phyloP scores from a whole-genome alignment of 2,797 vertebrate genomes.

The Myotis findleyi region DNA sequence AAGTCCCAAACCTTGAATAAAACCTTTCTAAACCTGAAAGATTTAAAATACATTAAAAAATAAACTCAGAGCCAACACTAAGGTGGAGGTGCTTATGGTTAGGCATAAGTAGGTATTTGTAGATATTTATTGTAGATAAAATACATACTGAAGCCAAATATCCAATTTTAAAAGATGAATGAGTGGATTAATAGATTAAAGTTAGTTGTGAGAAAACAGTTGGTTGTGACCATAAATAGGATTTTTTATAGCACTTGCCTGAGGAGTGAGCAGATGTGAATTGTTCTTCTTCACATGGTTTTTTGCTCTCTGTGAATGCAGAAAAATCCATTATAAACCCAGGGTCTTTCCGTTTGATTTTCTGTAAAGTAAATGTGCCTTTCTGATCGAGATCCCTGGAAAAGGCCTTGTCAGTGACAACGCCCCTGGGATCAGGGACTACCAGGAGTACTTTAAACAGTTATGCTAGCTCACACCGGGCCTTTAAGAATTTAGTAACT shows the following conservation, averaged over 20 bases:
- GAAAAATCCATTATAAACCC: background rate
- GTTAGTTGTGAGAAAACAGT: background rate
- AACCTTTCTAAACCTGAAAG: background rate
- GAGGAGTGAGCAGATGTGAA: background rate
- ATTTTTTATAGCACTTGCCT: background rate
- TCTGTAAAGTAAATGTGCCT: background rate
- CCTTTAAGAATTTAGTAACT: background rate
- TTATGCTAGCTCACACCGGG: background rate
- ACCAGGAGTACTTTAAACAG: background rate
- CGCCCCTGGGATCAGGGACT: background rate
- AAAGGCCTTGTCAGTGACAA: background rate
- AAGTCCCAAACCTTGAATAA: background rate
- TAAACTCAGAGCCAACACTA: background rate
- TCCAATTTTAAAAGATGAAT: background rate
- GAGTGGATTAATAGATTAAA: background rate
- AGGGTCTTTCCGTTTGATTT: background rate
- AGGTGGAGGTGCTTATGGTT: background rate
- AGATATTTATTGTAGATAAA: background rate
- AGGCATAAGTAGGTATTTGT: background rate
- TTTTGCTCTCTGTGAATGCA: background rate
- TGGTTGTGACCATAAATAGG: background rate
- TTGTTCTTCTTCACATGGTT: background rate
- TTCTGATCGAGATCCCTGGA: background rate
- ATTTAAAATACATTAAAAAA: background rate
- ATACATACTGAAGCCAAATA: background rate